A percentile compares a stretch with the other conserved stretches of the same genome.
phyloP scores from a whole-genome alignment of 1,140 invertebrate species.

The Drosophila kohkoa region DNA sequence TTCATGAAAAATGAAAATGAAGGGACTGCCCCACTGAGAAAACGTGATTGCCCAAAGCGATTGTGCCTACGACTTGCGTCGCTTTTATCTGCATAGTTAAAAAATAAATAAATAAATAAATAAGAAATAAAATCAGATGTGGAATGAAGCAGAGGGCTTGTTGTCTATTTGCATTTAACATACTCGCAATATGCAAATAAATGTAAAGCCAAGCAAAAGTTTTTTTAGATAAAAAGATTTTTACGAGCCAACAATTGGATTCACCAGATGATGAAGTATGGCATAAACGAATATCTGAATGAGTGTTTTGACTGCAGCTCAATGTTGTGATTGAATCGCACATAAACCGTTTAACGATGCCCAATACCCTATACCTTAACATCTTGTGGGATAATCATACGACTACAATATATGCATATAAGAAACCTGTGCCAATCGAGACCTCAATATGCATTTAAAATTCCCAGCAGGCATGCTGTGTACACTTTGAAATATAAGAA shows the following conservation, averaged over 20 bases:
- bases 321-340: slow-evolving; percentile 20
- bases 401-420: background rate
- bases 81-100: slow-evolving; percentile 61
- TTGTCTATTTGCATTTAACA: slow-evolving; percentile 62
- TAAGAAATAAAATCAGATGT: slow-evolving; percentile 40
- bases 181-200: slow-evolving; percentile 61
- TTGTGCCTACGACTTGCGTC: slow-evolving; percentile 36
- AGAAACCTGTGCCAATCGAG: too few relatives aligned
- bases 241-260: slow-evolving; percentile 59
- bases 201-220: slow-evolving; percentile 38
- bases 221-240: slow-evolving; percentile 51
- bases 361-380: background rate
- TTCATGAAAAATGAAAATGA: slow-evolving; percentile 15
- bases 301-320: slow-evolving; percentile 24
- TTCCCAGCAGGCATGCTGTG: slow-evolving; percentile 13
- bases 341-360: slow-evolving; percentile 16
- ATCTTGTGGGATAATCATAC: slow-evolving; percentile 7
- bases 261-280: slow-evolving; percentile 17
- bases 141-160: slow-evolving; percentile 28
- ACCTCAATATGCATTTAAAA: slow-evolving; percentile 10
- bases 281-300: slow-evolving; percentile 1
- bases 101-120: slow-evolving; percentile 35
- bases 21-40: slow-evolving; percentile 54
- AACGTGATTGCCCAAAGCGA: slow-evolving; percentile 68
- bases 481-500: background rate